Conservation (phyloP, 2,888 invertebrate species). For the Cantharis rustica region DNA sequence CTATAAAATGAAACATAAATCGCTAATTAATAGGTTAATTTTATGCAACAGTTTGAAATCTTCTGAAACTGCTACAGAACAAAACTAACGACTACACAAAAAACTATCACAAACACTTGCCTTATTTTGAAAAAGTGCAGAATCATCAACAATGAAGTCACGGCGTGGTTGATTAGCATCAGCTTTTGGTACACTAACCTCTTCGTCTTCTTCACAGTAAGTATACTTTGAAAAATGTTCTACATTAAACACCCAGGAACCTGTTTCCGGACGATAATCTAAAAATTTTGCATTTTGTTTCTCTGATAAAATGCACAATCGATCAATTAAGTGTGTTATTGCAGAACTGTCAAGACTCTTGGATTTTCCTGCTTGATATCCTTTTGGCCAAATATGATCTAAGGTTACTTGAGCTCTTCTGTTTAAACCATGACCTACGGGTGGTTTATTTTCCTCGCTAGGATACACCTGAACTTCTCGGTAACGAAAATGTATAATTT, state of each 20-base stretch:
- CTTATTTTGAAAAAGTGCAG: background rate
- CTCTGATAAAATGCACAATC: slow-evolving; percentile 80
- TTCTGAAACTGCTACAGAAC: no score
- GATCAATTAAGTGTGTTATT: slow-evolving; percentile 84
- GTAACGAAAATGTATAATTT: slow-evolving; percentile 87
- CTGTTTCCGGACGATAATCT: slow-evolving; percentile 93
- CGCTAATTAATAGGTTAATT: no score
- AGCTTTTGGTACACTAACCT: slow-evolving; percentile 45
- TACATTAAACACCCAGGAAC: slow-evolving; percentile 96
- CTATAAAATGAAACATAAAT: background rate
- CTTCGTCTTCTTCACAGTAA: slow-evolving; percentile 83
- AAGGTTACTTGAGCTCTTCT: slow-evolving; percentile 88
- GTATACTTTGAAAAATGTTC: slow-evolving; percentile 96
- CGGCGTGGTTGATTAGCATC: background rate
- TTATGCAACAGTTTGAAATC: no score
- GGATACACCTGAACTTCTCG: slow-evolving; percentile 97
- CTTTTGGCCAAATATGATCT: slow-evolving; percentile 90
- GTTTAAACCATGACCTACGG: slow-evolving; percentile 82
- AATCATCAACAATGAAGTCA: background rate
- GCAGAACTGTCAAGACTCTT: slow-evolving; percentile 76
- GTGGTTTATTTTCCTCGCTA: slow-evolving; percentile 85
- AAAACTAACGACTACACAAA: no score
- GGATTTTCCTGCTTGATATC: slow-evolving; percentile 76
- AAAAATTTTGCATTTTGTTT: slow-evolving; percentile 90
- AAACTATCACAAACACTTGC: background rate